Percentiles rank a stretch among this genome's conserved stretches.
Evolutionary conservation across 2,797 vertebrate species (phyloP).

Genomic region (Hozukius guyotensis): DNA sequence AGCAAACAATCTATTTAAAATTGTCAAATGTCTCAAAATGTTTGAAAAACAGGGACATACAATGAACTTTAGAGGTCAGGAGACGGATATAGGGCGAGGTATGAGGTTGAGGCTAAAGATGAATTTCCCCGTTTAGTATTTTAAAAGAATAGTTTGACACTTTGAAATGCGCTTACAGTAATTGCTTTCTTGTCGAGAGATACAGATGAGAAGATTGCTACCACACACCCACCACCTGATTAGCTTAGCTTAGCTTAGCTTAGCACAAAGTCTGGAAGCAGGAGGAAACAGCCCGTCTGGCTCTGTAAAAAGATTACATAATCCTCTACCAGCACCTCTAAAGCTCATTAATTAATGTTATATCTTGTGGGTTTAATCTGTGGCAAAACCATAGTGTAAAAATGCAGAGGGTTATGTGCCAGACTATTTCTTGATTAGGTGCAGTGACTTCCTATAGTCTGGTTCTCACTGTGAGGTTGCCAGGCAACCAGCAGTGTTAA

Average conservation of each 20-base stretch:
- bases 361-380: neutral
- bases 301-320: neutral
- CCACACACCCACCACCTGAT: neutral
- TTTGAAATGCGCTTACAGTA: neutral
- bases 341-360: neutral
- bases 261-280: neutral
- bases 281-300: neutral
- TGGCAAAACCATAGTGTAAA: neutral
- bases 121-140: too few species aligned
- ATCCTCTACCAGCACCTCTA: neutral
- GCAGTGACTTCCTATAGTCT: neutral
- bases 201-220: neutral
- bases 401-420: neutral
- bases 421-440: neutral
- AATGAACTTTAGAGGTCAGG: neutral
- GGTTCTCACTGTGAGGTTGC: neutral
- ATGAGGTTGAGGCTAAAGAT: neutral
- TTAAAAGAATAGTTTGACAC: neutral
- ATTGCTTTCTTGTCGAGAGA: neutral
- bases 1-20: neutral
- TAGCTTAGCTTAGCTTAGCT: neutral
- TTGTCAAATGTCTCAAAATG: neutral
- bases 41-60: neutral
- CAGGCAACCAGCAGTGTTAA: neutral
- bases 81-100: neutral